These are phyloP conservation scores for crab-eating macaque (Macaca fascicularis) DNA, from an alignment of 2,113 vertebrate genomes.

Conservation along the genomic window T2T-MFA8v1.1 NC_132903.1:3576501-3577000, in stretches of 20 bases:
- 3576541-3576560: accelerated
- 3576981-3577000: not conserved
- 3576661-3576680: not conserved
- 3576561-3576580: not conserved
- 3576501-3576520: accelerated
- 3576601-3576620: not conserved
- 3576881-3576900: not conserved
- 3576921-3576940: not conserved
- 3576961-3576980: not conserved
- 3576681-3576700: not conserved
- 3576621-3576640: not conserved
- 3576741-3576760: not conserved
- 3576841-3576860: too few relatives aligned
- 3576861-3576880: too few relatives aligned
- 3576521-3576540: too few relatives aligned
- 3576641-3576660: accelerated
- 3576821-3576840: too few relatives aligned
- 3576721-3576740: too few relatives aligned
- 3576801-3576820: not conserved
- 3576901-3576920: not conserved
- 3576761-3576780: not conserved
- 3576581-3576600: not conserved
- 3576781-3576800: not conserved
- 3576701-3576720: too few relatives aligned
- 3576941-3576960: not conserved